Base-by-base conservation (phyloP, 2,113 vertebrate genomes). In the Neotragus pygmaeus region DNA sequence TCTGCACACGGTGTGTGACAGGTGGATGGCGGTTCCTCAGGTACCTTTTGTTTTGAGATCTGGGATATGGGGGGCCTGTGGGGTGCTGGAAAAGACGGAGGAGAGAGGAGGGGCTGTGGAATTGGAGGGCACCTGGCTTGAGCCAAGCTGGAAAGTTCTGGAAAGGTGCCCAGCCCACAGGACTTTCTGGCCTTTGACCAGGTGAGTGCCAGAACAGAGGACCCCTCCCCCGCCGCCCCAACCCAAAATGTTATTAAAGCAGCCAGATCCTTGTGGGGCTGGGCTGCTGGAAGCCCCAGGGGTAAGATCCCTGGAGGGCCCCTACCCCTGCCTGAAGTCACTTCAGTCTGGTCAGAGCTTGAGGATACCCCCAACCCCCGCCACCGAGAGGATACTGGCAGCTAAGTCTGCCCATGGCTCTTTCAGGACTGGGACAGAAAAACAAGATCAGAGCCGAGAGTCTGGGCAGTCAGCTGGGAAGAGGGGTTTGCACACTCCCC, bases 21-120 rank as follows among this genome's bases (percentile, higher is more conserved):
- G 97, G 96, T 25, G 95, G 96, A 77, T 96, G 70, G 62, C 91
- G 98, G 91, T 92, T 94, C 95, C 90, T 93, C 95, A 94, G 90
- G 93, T 78, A 49, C 96, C 88, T 91, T n/a, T 89, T 85, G 47
- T 96, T 98, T 97, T 77, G 89, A 86, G 82, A 94, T 92, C 96
- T 45, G 70, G 47, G 53, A 33, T 53, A 7, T 36, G 49, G 70
- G 77, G 8, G 6, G 17, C 1, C 62, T 0, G 0, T 6, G 30
- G 39, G 81, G 77, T 21, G 14, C 39, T 73, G 28, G 62, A 23
- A 45, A 39, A 47, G 7, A 27, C 16, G 5, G 33, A 16, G 25
- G 55, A 36, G 47, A 17, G 30, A 75, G 13, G 25, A 16, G 3
- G 16, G 15, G 28, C 80, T n/a, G 21, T 27, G 21, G 51, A 14